Base-by-base conservation (phyloP, 2,797 vertebrate species). In the Tangara arthus region DNA sequence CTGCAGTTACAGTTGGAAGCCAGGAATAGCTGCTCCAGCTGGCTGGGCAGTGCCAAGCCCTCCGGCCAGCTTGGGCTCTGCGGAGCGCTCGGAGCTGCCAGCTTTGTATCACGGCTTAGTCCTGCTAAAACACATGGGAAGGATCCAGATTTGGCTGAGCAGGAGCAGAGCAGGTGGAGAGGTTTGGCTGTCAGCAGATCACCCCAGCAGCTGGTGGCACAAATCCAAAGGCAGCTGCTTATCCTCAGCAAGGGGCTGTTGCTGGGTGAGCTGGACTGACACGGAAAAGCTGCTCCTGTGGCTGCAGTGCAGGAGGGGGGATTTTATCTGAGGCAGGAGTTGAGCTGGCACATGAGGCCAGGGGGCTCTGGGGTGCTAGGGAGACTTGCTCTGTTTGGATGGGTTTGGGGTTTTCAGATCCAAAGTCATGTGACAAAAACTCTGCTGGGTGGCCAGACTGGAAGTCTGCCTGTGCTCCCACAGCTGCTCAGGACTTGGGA, bases 181-280 rank as follows among this genome's bases (percentile, higher is more conserved):
- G 57, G 91, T 91, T 85, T 92, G 95, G 82, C 95, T 92, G 89
- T 87, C 96, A 91, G 93, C 89, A 57, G 89, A 82, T 93, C 60
- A 4, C 82, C 84, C 95, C 39, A 0, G 84, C 96, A 94, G 96
- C 95, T 94, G 93, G 82, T 81, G 93, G 95, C 95, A 94, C 79
- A 49, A 64, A 85, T 94, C 96, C 95, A 94, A 64, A 93, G 92
- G 87, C 94, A 96, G 93, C 96, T 94, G 93, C 89, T 95, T 95
- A 80, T 93, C 96, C 85, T 91, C 76, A 65, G 95, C 87, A 91
- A 73, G 46, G 79, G 79, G 42, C 87, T 93, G 95, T 70, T 89
- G 89, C 91, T 89, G 91, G 95, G 71, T 0, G 12, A 77, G 93
- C 35, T 0, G 4, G 75, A 11, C 87, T 86, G 93, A 70, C 93